These are phyloP conservation scores for Myotis brandtii DNA, from an alignment of 2,113 vertebrate species.

Conservation along the genomic window DNA sequence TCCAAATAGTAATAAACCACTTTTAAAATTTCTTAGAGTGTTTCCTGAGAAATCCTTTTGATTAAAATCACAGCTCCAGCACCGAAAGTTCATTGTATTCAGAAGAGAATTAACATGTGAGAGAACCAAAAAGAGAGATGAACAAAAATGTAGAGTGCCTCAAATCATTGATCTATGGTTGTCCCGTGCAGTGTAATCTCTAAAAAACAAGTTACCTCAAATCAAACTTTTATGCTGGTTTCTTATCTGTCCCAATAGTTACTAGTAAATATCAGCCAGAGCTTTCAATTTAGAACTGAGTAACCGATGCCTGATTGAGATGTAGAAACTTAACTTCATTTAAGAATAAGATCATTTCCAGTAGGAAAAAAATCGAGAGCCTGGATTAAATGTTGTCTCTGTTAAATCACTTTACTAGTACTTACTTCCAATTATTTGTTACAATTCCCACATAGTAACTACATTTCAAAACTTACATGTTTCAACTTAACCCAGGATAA, in stretches of 20 bases:
- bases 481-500: not conserved
- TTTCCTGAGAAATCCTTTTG: constrained; percentile 11
- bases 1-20: not conserved
- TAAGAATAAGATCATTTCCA: not conserved
- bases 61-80: constrained; percentile 6
- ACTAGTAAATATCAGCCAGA: not conserved
- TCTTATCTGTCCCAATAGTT: not conserved
- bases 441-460: not conserved
- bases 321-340: constrained; percentile 6
- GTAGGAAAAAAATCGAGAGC: not conserved
- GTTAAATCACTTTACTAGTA: not conserved
- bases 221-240: not conserved
- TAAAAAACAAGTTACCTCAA: not conserved
- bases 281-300: not conserved
- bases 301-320: not conserved
- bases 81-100: not conserved
- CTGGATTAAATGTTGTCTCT: not conserved
- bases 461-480: not conserved
- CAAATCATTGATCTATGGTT: not conserved
- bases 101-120: not conserved
- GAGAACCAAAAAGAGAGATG: not conserved
- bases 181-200: not conserved
- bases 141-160: not conserved
- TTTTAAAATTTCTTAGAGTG: not conserved
- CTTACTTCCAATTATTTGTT: not conserved